phyloP scores from a whole-genome alignment of 37 sponge, comb jelly and placozoan species.

The Axinella damicornis region DNA sequence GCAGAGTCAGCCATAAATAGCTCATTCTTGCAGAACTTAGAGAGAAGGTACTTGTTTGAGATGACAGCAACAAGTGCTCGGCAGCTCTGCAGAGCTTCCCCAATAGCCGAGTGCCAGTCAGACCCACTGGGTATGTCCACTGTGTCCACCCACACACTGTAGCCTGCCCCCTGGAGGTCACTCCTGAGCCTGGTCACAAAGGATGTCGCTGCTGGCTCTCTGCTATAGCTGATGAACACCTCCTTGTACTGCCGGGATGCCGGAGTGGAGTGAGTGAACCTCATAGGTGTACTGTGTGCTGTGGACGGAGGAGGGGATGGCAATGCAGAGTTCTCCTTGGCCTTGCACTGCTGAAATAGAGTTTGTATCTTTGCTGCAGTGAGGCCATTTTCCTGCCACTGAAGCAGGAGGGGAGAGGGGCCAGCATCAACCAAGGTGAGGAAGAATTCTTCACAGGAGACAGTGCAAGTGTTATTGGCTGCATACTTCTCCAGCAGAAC shows the following conservation, averaged over 20 bases:
- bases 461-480: too few species aligned
- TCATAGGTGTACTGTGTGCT: too few species aligned
- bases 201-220: conserved; percentile 40
- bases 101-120: conserved; percentile 76
- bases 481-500: too few species aligned
- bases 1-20: conserved; percentile 65
- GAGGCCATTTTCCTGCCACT: conserved; percentile 12
- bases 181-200: conserved; percentile 33
- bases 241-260: conserved; percentile 24
- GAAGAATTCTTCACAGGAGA: conserved; percentile 22
- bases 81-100: conserved; percentile 61
- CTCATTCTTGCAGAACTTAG: conserved; percentile 64
- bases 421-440: conserved; percentile 4
- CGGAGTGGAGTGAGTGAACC: too few species aligned
- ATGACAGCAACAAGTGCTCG: conserved; percentile 53
- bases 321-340: too few species aligned
- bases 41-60: conserved; percentile 61
- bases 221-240: conserved; percentile 70
- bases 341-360: not conserved
- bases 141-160: conserved; percentile 68
- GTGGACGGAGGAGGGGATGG: too few species aligned
- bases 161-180: conserved; percentile 53
- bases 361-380: conserved; percentile 6
- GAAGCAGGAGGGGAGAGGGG: conserved; percentile 10
- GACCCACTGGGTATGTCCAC: conserved; percentile 58